A percentile compares a stretch with the other conserved stretches of the same genome.
phyloP scores from a whole-genome alignment of 2,797 vertebrate genomes.

The Limnodromus scolopaceus region DNA sequence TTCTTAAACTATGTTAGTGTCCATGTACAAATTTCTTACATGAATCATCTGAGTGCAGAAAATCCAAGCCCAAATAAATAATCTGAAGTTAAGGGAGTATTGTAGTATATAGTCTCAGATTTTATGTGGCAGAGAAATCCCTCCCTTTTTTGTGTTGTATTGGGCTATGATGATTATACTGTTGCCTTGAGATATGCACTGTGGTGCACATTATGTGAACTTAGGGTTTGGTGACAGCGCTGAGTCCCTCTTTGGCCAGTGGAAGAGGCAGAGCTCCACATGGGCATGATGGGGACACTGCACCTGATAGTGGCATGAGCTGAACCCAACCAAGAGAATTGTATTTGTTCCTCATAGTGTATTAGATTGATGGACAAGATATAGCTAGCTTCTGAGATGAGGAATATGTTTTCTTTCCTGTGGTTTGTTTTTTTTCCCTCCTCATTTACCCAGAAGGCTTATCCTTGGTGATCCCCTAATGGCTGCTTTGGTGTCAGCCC shows the following conservation, averaged over 20 bases:
- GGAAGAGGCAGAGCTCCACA: not conserved
- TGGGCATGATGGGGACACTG: rapidly evolving
- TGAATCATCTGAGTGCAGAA: not conserved
- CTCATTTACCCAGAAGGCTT: not conserved
- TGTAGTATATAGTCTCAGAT: not conserved
- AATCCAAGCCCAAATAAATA: not conserved
- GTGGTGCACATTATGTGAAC: not conserved
- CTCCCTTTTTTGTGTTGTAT: not conserved
- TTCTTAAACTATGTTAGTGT: not conserved
- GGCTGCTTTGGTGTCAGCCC: not conserved
- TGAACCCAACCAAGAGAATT: not conserved
- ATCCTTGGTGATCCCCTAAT: not conserved
- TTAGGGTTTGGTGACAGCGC: not conserved
- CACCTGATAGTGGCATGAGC: not conserved
- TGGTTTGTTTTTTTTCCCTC: not conserved
- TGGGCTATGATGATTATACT: not conserved
- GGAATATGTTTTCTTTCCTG: not conserved
- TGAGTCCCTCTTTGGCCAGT: not conserved
- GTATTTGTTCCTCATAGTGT: not conserved
- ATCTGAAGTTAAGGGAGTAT: not conserved
- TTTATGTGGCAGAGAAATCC: not conserved
- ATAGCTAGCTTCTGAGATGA: not conserved
- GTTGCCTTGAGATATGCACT: not conserved
- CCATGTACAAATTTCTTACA: not conserved
- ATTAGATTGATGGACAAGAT: not conserved